These are phyloP conservation scores for Microhierax caerulescens DNA, from an alignment of 2,797 vertebrate genomes.

Conservation along the genomic window DNA sequence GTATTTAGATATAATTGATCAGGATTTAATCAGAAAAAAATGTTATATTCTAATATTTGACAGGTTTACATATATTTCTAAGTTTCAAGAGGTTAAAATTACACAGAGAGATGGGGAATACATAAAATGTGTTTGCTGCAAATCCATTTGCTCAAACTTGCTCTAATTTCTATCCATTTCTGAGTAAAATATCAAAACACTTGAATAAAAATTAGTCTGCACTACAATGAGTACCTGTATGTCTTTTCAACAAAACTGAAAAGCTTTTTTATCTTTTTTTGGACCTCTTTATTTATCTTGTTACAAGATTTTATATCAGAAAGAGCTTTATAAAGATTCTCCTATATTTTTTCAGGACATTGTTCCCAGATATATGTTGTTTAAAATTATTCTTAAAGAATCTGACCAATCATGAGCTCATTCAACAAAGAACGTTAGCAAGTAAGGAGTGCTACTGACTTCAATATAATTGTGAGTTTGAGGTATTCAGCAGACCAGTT, in stretches of 20 bases:
- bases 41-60: background rate
- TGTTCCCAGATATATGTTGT: background rate
- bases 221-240: background rate
- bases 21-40: background rate
- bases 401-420: background rate
- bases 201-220: background rate
- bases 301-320: background rate
- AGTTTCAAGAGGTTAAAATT: background rate
- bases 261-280: background rate
- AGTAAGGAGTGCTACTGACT: background rate
- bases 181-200: background rate
- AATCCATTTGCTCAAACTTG: background rate
- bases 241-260: background rate
- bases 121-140: background rate
- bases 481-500: background rate
- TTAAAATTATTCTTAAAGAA: background rate
- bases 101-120: background rate
- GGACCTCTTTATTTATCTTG: background rate
- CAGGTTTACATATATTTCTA: background rate
- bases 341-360: background rate
- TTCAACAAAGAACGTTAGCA: background rate
- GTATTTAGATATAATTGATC: background rate
- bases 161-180: background rate
- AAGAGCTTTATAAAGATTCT: background rate
- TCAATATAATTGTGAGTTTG: background rate